Percentiles rank a stretch among this genome's conserved stretches.
Evolutionary conservation across 2,797 vertebrate genomes (phyloP).

Genomic region (Peromyscus attwateri): DNA sequence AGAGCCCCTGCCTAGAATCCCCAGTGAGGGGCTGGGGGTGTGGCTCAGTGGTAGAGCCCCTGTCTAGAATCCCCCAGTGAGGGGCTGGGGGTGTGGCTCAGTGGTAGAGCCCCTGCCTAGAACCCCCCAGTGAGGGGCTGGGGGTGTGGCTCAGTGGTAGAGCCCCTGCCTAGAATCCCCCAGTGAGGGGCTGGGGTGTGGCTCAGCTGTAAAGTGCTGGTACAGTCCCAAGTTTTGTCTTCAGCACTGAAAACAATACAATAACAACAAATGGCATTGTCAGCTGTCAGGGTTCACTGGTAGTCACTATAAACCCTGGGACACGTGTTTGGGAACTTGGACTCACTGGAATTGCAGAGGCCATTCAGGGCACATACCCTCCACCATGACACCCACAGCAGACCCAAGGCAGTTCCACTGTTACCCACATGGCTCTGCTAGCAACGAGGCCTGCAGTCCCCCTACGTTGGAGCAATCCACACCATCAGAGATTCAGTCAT

Average conservation of each 20-base stretch:
- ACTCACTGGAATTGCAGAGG: neutral
- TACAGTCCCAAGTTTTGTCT: neutral
- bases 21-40: no score
- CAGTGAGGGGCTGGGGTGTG: neutral
- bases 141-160: no score
- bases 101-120: no score
- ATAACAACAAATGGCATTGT: neutral
- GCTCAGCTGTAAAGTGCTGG: neutral
- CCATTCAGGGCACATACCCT: fast-evolving
- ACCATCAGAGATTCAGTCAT: fast-evolving
- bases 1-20: no score
- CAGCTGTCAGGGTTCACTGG: neutral
- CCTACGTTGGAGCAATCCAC: neutral
- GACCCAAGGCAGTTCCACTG: neutral
- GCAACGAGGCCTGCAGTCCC: neutral
- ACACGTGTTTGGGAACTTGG: neutral
- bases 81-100: no score
- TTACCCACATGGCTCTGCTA: no score
- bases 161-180: no score
- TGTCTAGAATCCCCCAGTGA: no score
- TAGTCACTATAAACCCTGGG: neutral
- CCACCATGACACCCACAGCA: neutral
- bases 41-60: no score
- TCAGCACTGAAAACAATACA: neutral
- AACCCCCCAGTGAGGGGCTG: no score